A percentile compares a stretch with the other conserved stretches of the same genome.
Conservation (phyloP, 2,113 vertebrate species). For the Saccopteryx bilineata region DNA sequence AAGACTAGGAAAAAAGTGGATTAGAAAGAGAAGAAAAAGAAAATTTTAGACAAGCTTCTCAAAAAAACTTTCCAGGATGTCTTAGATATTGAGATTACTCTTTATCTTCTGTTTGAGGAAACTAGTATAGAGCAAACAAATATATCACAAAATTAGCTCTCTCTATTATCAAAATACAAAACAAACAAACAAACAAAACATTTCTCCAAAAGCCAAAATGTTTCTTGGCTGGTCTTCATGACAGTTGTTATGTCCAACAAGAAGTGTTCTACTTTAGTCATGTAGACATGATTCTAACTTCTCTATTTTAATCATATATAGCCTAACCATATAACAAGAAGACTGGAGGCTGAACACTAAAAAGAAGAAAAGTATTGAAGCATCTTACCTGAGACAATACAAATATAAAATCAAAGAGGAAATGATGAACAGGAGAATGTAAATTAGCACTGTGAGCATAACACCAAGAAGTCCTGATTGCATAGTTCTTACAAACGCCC, state of each 20-base stretch:
- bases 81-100: neutral
- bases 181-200: too few species aligned
- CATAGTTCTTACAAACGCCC: slow-evolving; percentile 91
- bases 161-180: neutral
- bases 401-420: slow-evolving; percentile 91
- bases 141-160: neutral
- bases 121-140: neutral
- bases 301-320: neutral
- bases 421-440: slow-evolving; percentile 90
- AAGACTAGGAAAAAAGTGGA: neutral
- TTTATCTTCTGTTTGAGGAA: neutral
- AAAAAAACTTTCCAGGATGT: neutral
- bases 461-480: slow-evolving; percentile 90
- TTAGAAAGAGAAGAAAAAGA: neutral
- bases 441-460: slow-evolving; percentile 92
- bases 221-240: neutral
- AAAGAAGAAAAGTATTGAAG: neutral
- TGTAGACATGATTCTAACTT: too few species aligned
- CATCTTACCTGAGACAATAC: slow-evolving; percentile 93
- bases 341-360: neutral
- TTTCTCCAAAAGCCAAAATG: neutral
- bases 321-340: neutral
- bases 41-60: neutral
- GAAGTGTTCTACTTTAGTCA: neutral
- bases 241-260: neutral